Evolutionary conservation across 30 jellyfish, hydroid and myxozoan species (phyloP), one percentile per base, ranked within the genome.

Genomic region (Chrysaora quinquecirrha): DNA sequence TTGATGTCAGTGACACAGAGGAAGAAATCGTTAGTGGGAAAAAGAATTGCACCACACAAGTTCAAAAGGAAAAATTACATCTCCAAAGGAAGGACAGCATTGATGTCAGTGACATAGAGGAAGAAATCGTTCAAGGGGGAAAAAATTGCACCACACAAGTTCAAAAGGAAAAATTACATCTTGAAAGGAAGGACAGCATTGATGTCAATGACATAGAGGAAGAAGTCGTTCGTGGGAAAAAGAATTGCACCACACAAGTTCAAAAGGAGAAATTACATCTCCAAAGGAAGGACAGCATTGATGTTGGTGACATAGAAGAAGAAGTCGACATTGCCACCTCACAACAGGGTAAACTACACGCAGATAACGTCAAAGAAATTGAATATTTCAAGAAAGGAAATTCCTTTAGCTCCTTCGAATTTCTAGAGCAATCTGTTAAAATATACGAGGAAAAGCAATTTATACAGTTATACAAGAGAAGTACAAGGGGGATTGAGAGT

Each of bases 391-490:
- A 43, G 58, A 43, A 43, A 43, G 83, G 83, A 71, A 71, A 71
- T 2, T 16, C 69, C 48, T 71, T 71, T 27, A 48, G 69, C 35
- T 71, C 83, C 69, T 2, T 71, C 34, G 83, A 43, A 71, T 38
- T 34, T 34, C 24, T 71, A 34, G 75, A 71, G 29, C 31, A 21
- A 21, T 38, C 49, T 34, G 35, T 71, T 48, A 48, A 38, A 71
- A 34, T 2, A 52, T 71, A 71, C 24, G 83, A 71, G 69, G 69
- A 48, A 52, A 29, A 34, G 75, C 50, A 29, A 38, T 48, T 48
- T 73, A 4, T 73, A 1, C 75, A 35, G 73, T 29, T 73, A 21
- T 73, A 73, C 24, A 73, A 52, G 75, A 48, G 85, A 29, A 4
- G 85, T 48, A 21, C 85, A 2, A 24, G 75, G 31, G 52, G 73